These are phyloP conservation scores for Climacteris rufus DNA, from an alignment of 2,113 vertebrate species.

Conservation along the genomic window DNA sequence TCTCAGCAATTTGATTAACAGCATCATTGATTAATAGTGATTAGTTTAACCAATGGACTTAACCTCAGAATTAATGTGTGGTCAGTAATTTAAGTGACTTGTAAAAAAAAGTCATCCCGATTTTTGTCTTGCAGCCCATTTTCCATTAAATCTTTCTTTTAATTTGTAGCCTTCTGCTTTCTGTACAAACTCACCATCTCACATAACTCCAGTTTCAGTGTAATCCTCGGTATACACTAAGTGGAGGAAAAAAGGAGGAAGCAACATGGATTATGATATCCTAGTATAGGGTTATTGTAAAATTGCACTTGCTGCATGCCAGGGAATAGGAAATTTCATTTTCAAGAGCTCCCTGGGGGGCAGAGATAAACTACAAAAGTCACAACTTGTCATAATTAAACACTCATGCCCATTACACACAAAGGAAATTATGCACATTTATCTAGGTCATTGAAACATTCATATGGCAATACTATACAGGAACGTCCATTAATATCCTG, in stretches of 20 bases:
- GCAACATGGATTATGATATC: constrained; percentile 41
- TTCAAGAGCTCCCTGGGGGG: constrained; percentile 41
- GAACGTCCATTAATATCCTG: constrained; percentile 52
- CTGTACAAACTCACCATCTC: background rate
- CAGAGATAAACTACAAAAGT: constrained; percentile 62
- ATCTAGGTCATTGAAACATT: constrained; percentile 61
- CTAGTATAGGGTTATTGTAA: constrained; percentile 23
- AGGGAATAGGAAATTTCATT: constrained; percentile 67
- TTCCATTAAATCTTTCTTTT: constrained; percentile 15
- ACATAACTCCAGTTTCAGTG: background rate
- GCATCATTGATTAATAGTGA: constrained; percentile 69
- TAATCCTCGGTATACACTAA: background rate
- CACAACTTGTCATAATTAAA: constrained; percentile 73
- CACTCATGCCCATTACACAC: constrained; percentile 54
- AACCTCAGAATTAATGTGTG: constrained; percentile 62
- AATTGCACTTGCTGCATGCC: constrained; percentile 24
- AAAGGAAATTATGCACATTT: constrained; percentile 65
- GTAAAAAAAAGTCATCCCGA: constrained; percentile 5
- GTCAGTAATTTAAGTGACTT: constrained; percentile 45
- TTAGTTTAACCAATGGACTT: constrained; percentile 64
- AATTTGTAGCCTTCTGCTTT: background rate
- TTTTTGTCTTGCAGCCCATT: constrained; percentile 13
- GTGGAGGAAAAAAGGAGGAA: background rate
- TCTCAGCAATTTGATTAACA: constrained; percentile 66
- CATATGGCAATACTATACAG: constrained; percentile 14